phyloP scores from a whole-genome alignment of 2,113 vertebrate species.

The Aythya baeri region DNA sequence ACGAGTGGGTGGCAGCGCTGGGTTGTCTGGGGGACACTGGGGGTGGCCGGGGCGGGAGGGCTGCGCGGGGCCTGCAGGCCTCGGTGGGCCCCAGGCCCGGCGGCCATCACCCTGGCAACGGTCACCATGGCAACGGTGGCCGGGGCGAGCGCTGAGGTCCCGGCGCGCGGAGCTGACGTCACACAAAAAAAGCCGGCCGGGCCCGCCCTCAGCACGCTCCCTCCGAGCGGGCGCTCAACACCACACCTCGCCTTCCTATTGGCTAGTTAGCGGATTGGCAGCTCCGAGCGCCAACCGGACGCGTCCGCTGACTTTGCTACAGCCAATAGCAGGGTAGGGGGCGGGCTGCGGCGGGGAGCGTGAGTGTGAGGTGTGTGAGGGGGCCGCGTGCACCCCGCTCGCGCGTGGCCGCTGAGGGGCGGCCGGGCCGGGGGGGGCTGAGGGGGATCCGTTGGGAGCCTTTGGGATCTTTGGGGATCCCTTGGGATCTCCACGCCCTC shows the following conservation, averaged over 20 bases:
- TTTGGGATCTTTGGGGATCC: too few species aligned
- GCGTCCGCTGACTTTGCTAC: rapidly evolving
- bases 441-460: too few species aligned
- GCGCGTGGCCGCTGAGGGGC: too few species aligned
- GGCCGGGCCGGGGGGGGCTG: too few species aligned
- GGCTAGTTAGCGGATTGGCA: rapidly evolving
- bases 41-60: too few species aligned
- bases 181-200: rapidly evolving
- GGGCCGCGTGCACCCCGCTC: too few species aligned
- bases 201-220: not conserved
- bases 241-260: not conserved
- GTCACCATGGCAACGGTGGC: rapidly evolving
- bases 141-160: rapidly evolving
- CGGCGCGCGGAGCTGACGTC: not conserved
- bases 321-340: conserved; percentile 12
- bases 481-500: too few species aligned
- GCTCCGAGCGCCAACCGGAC: rapidly evolving
- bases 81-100: not conserved
- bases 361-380: not conserved
- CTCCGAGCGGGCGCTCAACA: not conserved
- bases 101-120: rapidly evolving
- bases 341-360: conserved; percentile 10
- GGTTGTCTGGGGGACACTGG: not conserved
- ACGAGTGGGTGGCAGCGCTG: not conserved
- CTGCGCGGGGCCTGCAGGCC: too few species aligned